Percentiles rank a stretch among this genome's conserved stretches.
Conservation (phyloP, 2,113 vertebrate genomes). For the Bostrychus sinensis region DNA sequence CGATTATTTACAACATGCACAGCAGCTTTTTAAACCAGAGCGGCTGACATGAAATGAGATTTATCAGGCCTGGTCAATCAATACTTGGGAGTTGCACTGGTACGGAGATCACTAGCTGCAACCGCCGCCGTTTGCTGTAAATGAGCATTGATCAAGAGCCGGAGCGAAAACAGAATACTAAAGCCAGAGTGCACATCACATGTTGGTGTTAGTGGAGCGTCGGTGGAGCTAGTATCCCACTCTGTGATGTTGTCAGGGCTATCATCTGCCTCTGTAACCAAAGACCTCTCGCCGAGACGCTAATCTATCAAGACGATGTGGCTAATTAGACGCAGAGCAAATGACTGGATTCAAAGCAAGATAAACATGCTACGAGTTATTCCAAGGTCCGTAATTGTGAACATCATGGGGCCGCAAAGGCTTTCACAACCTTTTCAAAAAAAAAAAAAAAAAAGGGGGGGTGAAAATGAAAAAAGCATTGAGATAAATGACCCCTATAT, state of each 20-base stretch:
- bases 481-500: conserved; percentile 7
- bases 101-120: neutral
- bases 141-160: conserved; percentile 15
- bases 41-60: conserved; percentile 11
- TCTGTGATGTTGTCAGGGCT: neutral
- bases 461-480: conserved; percentile 6
- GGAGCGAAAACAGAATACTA: conserved; percentile 12
- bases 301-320: neutral
- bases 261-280: conserved; percentile 7
- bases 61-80: conserved; percentile 10
- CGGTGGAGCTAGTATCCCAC: neutral
- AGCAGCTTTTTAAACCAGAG: conserved; percentile 18
- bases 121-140: conserved; percentile 3
- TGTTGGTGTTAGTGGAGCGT: neutral
- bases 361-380: conserved; percentile 8
- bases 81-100: neutral
- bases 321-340: conserved; percentile 7
- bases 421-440: conserved; percentile 7
- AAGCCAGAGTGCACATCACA: neutral
- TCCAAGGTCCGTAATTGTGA: neutral
- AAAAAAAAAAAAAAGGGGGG: too few species aligned
- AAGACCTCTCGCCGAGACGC: neutral
- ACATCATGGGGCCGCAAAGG: neutral
- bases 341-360: neutral
- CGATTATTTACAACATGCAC: conserved; percentile 17